Base-by-base conservation (phyloP, 2,888 invertebrate species). In the Rhabditophanes sp. region DNA sequence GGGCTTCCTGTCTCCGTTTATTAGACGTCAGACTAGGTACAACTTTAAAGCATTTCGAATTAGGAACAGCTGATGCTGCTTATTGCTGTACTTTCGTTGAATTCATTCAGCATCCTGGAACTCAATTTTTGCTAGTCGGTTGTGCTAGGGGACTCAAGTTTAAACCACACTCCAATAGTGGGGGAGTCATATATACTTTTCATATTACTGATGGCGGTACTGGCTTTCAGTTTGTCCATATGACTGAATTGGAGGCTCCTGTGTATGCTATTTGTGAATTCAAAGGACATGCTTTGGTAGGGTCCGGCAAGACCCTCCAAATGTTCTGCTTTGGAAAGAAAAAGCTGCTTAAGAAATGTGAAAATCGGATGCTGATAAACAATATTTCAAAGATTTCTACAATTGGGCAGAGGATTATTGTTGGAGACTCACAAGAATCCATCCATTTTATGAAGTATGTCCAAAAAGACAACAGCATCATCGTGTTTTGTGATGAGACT, bases 401-500 rank as follows among this genome's bases (percentile, higher is more conserved):
- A 0, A 78, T 87, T 68, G 88, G 93, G 1, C 82, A 85, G 62
- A 75, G 96, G 37, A 81, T 96, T 44, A 84, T 80, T 62, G 93
- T 84, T 1, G 78, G 83, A 0, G 96, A 99, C 66, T 80, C 88
- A 0, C 87, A 88, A 68, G 96, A 99, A 67, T 87, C 87, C 15
- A 79, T 96, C 17, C 87, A 85, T 67, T 88, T 87, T 68, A 77
- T 96, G 1, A 77, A 87, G 23, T 93, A 93, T 42, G 46, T 56
- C 18, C 53, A 51, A 41, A 37, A 61, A 61, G 96, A 96, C 67
- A 99, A 99, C 68, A 90, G 93, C 62, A 72, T 99, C 40, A 85
- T 93, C 17, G 82, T 96, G 34, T 99, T 96, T 69, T 87, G 90
- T 2, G 96, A 96, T 66, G 96, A 99, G 65, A 88, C 88, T 0